A percentile compares a stretch with the other conserved stretches of the same genome.
Conservation (phyloP, 2,797 vertebrate genomes). For the Sebastes trivittatus region DNA sequence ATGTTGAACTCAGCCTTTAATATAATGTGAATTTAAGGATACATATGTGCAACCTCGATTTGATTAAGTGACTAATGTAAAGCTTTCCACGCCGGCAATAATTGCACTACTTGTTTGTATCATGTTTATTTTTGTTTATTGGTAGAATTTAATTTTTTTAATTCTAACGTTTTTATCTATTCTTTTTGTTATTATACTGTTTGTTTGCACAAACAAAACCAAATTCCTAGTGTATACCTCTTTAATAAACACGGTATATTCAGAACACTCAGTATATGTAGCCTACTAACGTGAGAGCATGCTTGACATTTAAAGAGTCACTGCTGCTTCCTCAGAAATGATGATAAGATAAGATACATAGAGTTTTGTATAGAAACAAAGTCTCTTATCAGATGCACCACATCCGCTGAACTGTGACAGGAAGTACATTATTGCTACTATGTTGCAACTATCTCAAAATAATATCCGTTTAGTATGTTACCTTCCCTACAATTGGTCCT, state of each 20-base stretch:
- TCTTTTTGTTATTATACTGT: no score
- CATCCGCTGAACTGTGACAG: slow-evolving; percentile 16
- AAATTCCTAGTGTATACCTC: no score
- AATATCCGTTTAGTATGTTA: not conserved
- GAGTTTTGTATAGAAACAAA: not conserved
- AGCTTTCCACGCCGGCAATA: no score
- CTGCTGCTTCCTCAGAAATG: not conserved
- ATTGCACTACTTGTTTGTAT: no score
- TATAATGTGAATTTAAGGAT: not conserved
- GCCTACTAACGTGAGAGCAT: not conserved
- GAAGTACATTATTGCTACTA: slow-evolving; percentile 16
- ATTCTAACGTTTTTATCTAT: no score
- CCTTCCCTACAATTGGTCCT: not conserved
- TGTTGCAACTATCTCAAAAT: not conserved
- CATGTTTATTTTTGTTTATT: no score
- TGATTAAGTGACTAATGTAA: not conserved
- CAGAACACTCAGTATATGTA: not conserved
- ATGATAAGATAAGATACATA: not conserved
- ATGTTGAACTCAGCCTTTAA: not conserved
- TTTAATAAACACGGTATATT: no score
- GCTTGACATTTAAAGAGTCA: not conserved
- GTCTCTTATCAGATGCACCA: slow-evolving; percentile 32
- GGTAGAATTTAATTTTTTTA: no score
- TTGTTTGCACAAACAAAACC: no score
- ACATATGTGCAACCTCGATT: fast-evolving